These are phyloP conservation scores for Tenebrosternarchus preto DNA, from an alignment of 2,113 vertebrate species.

Conservation along the genomic window DNA sequence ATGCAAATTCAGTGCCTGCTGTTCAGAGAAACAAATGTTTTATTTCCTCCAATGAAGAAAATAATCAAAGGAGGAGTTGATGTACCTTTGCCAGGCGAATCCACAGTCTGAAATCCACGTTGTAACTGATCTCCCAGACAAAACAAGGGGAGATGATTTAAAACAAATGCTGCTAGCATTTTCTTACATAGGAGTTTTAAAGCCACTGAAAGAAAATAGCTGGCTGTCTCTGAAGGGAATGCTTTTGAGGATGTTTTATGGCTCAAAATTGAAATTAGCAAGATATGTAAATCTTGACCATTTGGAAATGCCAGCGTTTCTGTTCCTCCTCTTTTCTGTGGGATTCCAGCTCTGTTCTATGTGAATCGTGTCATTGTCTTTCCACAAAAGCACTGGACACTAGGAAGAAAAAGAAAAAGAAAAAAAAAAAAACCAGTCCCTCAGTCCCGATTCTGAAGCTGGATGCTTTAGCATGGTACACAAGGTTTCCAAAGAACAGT, in stretches of 20 bases:
- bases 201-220: constrained; percentile 4
- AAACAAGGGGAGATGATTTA: neutral
- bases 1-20: constrained; percentile 66
- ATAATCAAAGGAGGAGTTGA: constrained; percentile 31
- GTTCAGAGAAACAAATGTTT: constrained; percentile 54
- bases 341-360: constrained; percentile 42
- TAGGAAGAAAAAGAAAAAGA: constrained; percentile 19
- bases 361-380: constrained; percentile 49
- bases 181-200: neutral
- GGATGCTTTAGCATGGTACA: constrained; percentile 39
- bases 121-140: neutral
- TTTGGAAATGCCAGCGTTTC: constrained; percentile 69
- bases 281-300: constrained; percentile 73
- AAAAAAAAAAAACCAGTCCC: constrained; percentile 33
- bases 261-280: constrained; percentile 49
- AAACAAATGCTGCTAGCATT: neutral
- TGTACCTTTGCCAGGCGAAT: neutral
- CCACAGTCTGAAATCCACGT: neutral
- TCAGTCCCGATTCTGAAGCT: constrained; percentile 35
- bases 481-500: constrained; percentile 47
- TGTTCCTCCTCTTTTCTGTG: constrained; percentile 23
- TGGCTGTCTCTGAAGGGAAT: neutral
- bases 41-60: constrained; percentile 7
- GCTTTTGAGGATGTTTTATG: constrained; percentile 39
- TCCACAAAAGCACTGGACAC: constrained; percentile 32